Evolutionary conservation across 2,888 invertebrate genomes (phyloP).

Genomic region (Campoletis raptor): DNA sequence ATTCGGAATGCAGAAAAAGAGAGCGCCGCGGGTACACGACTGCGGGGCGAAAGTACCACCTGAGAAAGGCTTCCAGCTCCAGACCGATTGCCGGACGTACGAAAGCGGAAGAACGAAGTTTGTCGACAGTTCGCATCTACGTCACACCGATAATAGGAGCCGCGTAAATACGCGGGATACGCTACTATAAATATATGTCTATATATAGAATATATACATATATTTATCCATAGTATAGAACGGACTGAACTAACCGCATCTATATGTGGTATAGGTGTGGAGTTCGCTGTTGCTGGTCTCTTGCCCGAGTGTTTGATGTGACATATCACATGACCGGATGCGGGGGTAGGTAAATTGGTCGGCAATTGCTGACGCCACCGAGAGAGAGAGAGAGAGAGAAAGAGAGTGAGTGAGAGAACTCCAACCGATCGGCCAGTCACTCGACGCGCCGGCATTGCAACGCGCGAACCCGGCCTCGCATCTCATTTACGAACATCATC

Average conservation of each 20-base stretch:
- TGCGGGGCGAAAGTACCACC: conserved; percentile 4
- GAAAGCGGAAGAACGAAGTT: conserved; percentile 76
- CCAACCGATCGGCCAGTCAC: conserved; percentile 83
- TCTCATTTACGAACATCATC: conserved; percentile 26
- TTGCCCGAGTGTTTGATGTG: conserved; percentile 80
- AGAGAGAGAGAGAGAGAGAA: conserved; percentile 47
- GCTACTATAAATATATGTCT: conserved; percentile 8
- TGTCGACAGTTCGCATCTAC: conserved; percentile 77
- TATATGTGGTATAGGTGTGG: conserved; percentile 67
- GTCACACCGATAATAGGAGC: conserved; percentile 78
- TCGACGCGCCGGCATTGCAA: conserved; percentile 71
- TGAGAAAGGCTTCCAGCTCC: conserved; percentile 27
- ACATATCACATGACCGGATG: conserved; percentile 84
- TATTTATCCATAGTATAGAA: conserved; percentile 36
- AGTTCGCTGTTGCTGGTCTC: conserved; percentile 70
- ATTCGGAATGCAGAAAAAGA: neutral
- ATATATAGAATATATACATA: conserved; percentile 31
- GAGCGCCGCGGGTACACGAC: neutral
- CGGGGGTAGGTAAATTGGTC: conserved; percentile 85
- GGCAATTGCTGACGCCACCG: conserved; percentile 84
- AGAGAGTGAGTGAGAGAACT: conserved; percentile 68
- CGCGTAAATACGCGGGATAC: conserved; percentile 75
- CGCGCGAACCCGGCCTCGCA: conserved; percentile 43
- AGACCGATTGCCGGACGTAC: conserved; percentile 61
- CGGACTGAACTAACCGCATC: conserved; percentile 25